These are phyloP conservation scores for Portevinia maculata DNA, from an alignment of 2,888 invertebrate genomes.

Conservation along the genomic window DNA sequence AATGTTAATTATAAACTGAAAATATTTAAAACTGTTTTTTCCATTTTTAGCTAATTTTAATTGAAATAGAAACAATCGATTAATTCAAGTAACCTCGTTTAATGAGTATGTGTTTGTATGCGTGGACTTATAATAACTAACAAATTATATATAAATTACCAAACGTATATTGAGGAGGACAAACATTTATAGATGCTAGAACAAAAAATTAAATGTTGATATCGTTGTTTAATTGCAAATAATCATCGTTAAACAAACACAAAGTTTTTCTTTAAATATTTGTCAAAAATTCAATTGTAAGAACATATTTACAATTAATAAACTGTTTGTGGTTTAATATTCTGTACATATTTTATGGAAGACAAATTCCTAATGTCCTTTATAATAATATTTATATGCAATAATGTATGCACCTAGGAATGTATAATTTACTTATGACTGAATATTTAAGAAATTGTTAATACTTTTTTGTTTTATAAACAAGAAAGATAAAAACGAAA, in stretches of 20 bases:
- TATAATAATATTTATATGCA: conserved; percentile 4
- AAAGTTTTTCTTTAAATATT: too few species aligned
- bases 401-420: too few species aligned
- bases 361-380: conserved; percentile 42
- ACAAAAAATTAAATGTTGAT: background rate
- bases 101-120: too few species aligned
- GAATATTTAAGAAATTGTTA: background rate
- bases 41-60: too few species aligned
- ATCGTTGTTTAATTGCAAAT: conserved; percentile 11
- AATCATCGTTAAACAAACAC: background rate
- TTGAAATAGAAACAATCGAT: too few species aligned
- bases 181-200: too few species aligned
- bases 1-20: too few species aligned
- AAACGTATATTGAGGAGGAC: too few species aligned
- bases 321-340: background rate
- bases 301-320: background rate
- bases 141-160: too few species aligned
- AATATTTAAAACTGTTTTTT: too few species aligned
- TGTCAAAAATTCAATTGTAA: background rate
- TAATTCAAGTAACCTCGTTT: too few species aligned
- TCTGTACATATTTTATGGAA: conserved; percentile 54
- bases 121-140: too few species aligned
- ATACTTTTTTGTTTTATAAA: background rate
- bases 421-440: background rate
- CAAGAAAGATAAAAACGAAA: background rate